Base-by-base conservation (phyloP, 2,888 invertebrate genomes). In the Ashinkailepas kermadecensis region DNA sequence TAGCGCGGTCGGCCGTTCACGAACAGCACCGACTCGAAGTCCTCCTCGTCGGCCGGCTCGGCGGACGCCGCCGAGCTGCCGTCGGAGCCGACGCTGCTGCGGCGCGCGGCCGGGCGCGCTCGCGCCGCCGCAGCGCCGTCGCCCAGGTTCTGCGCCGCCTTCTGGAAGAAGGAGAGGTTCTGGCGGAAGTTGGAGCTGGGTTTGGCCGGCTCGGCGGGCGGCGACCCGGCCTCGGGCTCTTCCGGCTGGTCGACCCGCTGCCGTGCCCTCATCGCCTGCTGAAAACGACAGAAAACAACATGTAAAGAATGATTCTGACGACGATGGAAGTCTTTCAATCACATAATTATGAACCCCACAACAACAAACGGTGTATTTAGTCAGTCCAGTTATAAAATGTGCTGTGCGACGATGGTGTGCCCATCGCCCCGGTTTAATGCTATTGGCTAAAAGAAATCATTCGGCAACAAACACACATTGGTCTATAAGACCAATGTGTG, bases 21-120 rank as follows among this genome's bases (percentile, higher is more conserved):
- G 82, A 83, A 84, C 65, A 84, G 84, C n/a, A 84, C 84, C 64
- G 83, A 83, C 78, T 84, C 84, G 82, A 82, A 84, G 15, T 83
- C 83, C 7, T 82, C 83, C n/a, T 82, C 82, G 78, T 84, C 84
- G 18, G 82, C 74, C 8, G 13, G 13, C 54, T 23, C 23, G 6
- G 39, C 70, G 39, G 70, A 70, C 6, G 70, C 70, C 25, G 74
- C 23, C n/a, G 78, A 78, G 58, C 78, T 78, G 57, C 56, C 78
- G 78, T 56, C 78, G 56, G 57, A 58, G 57, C 57, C 58, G 57
- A 78, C 58, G 23, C 23, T 58, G 57, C 57, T 56, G 57, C 58
- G 56, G 9, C 57, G 78, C 11, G 56, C 23, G 15, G 57, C 0
- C 54, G 39, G 74, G 1, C 74, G 74, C 13, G 39, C 25, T 1